These are phyloP conservation scores for Oscheius onirici DNA, from an alignment of 2,888 invertebrate species.

Conservation along the genomic window DNA sequence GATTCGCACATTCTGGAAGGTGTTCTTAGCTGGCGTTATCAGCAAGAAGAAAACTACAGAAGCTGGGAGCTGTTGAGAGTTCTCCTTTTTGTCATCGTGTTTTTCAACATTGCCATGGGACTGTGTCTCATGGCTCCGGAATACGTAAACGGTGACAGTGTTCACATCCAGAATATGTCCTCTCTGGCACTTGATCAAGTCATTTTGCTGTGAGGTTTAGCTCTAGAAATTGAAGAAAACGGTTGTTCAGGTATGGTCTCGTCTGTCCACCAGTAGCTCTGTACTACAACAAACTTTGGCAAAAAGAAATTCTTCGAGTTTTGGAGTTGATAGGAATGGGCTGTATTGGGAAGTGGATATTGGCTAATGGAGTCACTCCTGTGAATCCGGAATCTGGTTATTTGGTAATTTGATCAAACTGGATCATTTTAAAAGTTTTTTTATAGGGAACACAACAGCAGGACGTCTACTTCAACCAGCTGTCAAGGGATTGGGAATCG, in stretches of 20 bases:
- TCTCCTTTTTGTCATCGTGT: background rate
- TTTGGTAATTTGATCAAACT: background rate
- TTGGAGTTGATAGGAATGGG: background rate
- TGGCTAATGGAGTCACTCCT: background rate
- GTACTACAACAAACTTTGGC: constrained; percentile 19
- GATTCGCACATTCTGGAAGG: constrained; percentile 8
- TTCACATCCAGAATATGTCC: background rate
- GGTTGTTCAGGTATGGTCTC: constrained; percentile 12
- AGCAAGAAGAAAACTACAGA: constrained; percentile 18
- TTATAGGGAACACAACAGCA: background rate
- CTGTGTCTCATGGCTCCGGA: background rate
- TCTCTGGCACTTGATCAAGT: constrained; percentile 1
- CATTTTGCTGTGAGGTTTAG: constrained; percentile 7
- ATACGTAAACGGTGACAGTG: background rate
- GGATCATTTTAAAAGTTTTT: background rate
- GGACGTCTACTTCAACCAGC: constrained; percentile 11
- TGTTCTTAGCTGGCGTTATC: constrained; percentile 22
- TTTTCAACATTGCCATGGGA: constrained; percentile 12
- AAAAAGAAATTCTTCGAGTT: constrained; percentile 9
- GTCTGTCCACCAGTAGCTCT: background rate
- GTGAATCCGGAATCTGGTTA: background rate
- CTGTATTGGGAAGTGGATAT: background rate
- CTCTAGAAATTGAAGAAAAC: background rate
- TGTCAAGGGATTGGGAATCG: background rate
- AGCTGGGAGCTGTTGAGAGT: constrained; percentile 14